Base-by-base conservation (phyloP, 1,140 invertebrate species). In the Anastatus disparis region DNA sequence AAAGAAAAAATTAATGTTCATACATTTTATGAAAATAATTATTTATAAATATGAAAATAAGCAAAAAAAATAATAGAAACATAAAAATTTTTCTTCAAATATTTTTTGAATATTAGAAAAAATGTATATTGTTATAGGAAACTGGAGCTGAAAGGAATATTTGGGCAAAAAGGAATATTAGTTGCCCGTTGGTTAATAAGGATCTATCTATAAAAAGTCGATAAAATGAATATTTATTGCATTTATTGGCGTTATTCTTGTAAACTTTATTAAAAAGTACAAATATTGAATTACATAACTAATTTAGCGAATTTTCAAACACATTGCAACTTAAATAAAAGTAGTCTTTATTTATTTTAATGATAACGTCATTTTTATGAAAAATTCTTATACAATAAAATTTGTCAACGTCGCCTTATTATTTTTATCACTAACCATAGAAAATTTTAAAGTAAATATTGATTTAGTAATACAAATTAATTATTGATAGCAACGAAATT, bases 261-360 rank as follows among this genome's bases (percentile, higher is more conserved):
- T 40, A 63, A 35, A 55, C 50, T 70, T 70, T 70, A 70, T 70
- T 70, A 31, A 63, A 53, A 42, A 63, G 46, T 63, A 70, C 68
- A 70, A 42, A 53, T 40, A 59, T 59, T 50, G 48, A 58, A 26
- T 61, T 52, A 10, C 58, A 69, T 46, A 69, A 59, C 31, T 52
- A 50, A 48, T 58, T 35, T 22, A 44, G 40, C 44, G 9, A 50
- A 17, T 6, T 67, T n/a, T 40, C 3, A 46, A 46, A 67, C 53
- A 46, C n/a, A n/a, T 58, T 38, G 13, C 52, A 40, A 50, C 62
- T 38, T 58, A 68, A 68, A 50, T 35, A 58, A 62, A 29, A 62
- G 27, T 42, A 6, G 29, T 46, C 15, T 59, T 67, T 42, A 52
- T 26, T 63, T 20, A 6, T 20, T n/a, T n/a, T 7, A 7, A 17